These are phyloP conservation scores for Apoda limacodes DNA, from an alignment of 2,888 invertebrate species.

Conservation along the genomic window DNA sequence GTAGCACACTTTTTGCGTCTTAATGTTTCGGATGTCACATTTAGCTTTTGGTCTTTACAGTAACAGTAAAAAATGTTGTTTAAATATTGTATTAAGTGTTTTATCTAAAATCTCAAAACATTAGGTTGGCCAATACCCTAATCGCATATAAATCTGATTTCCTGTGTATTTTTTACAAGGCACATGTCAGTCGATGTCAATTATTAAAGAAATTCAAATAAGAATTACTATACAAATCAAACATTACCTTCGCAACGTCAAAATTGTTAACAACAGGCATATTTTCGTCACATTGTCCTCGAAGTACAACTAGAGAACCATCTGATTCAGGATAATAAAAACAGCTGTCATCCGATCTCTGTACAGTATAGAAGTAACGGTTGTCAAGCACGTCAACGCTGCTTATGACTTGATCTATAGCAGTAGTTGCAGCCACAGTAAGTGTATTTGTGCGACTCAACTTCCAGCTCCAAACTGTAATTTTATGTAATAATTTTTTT, in stretches of 20 bases:
- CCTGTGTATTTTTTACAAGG: too few relatives aligned
- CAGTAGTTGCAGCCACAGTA: slow-evolving; percentile 12
- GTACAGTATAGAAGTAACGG: slow-evolving; percentile 19
- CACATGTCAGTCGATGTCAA: too few relatives aligned
- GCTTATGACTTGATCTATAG: slow-evolving; percentile 20
- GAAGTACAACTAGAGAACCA: slow-evolving; percentile 24
- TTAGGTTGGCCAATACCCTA: too few relatives aligned
- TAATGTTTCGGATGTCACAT: too few relatives aligned
- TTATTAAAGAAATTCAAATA: too few relatives aligned
- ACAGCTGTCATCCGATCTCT: slow-evolving; percentile 23
- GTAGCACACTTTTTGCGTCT: too few relatives aligned
- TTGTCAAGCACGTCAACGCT: slow-evolving; percentile 22
- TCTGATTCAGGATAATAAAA: slow-evolving; percentile 26
- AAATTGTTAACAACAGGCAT: slow-evolving; percentile 28
- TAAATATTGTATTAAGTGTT: too few relatives aligned
- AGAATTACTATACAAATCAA: too few relatives aligned
- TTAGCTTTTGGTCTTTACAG: too few relatives aligned
- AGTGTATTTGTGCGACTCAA: slow-evolving; percentile 21
- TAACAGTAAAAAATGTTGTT: too few relatives aligned
- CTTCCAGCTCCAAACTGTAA: slow-evolving; percentile 27
- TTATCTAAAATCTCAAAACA: too few relatives aligned
- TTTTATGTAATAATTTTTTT: slow-evolving; percentile 1
- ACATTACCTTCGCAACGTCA: slow-evolving; percentile 22
- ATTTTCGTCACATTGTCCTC: slow-evolving; percentile 28
- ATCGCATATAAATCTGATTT: too few relatives aligned